Conservation (phyloP, 2,797 vertebrate genomes). For the Numenius phaeopus region DNA sequence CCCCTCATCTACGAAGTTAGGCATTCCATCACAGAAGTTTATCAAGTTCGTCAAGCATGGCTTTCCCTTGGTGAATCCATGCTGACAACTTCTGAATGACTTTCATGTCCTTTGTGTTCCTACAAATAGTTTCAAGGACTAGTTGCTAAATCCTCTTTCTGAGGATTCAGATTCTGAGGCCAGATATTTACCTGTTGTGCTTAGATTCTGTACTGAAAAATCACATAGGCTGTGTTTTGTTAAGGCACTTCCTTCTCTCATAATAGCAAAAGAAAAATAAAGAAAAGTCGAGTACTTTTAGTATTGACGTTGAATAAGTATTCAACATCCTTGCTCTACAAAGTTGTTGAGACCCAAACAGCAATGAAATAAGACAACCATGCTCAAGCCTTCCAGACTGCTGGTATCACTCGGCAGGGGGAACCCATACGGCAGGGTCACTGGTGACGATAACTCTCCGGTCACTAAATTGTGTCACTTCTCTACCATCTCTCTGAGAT, state of each 20-base stretch:
- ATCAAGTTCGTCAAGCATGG: too few species aligned
- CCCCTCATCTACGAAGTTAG: too few species aligned
- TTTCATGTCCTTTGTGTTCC: too few species aligned
- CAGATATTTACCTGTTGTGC: neutral
- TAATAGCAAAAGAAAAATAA: neutral
- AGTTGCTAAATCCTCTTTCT: too few species aligned
- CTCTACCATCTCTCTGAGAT: neutral
- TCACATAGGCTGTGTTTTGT: neutral
- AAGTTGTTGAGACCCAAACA: neutral
- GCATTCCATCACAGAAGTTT: too few species aligned
- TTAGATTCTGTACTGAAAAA: neutral
- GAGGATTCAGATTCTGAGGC: too few species aligned
- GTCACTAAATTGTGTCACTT: neutral
- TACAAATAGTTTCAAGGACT: too few species aligned
- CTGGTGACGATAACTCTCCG: rapidly evolving
- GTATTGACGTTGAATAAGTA: too few species aligned
- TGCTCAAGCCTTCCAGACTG: neutral
- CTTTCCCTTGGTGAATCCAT: too few species aligned
- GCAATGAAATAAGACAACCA: neutral
- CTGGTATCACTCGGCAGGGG: neutral
- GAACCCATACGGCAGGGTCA: too few species aligned
- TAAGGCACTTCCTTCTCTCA: neutral
- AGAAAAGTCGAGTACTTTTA: too few species aligned
- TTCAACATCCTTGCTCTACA: neutral
- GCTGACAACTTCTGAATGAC: too few species aligned